A percentile compares a stretch with the other conserved stretches of the same genome.
phyloP scores from a whole-genome alignment of 2,888 invertebrate species.

The Nomada ferruginata region DNA sequence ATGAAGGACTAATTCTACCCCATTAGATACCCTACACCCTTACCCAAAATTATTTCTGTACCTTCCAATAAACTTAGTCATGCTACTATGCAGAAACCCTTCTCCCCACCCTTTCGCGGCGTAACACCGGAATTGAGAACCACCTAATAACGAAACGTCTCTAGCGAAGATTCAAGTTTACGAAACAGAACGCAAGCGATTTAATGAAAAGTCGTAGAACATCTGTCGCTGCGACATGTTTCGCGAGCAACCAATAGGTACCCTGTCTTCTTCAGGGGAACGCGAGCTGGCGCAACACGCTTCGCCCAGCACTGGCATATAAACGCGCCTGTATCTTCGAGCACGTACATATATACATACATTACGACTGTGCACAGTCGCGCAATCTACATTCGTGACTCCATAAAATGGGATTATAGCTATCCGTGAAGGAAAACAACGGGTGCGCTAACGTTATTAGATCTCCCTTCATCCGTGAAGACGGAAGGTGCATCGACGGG shows the following conservation, averaged over 20 bases:
- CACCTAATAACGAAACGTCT: background rate
- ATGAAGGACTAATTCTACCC: no score
- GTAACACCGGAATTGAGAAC: no score
- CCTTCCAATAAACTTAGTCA: no score
- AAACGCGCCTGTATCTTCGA: slow-evolving; percentile 18
- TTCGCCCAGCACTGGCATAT: slow-evolving; percentile 2
- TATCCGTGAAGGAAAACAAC: slow-evolving; percentile 69
- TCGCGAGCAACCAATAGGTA: slow-evolving; percentile 22
- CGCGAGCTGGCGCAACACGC: slow-evolving; percentile 2
- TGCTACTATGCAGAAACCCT: no score
- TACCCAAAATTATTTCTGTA: no score
- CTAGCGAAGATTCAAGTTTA: background rate
- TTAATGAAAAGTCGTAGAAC: slow-evolving; percentile 45
- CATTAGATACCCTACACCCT: no score
- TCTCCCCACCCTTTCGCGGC: no score
- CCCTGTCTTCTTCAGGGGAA: slow-evolving; percentile 12
- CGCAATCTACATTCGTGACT: slow-evolving; percentile 56
- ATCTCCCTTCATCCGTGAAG: slow-evolving; percentile 73
- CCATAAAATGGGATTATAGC: slow-evolving; percentile 67
- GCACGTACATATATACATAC: slow-evolving; percentile 7
- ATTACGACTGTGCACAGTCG: slow-evolving; percentile 30
- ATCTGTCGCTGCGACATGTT: slow-evolving; percentile 29
- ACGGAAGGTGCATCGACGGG: slow-evolving; percentile 43
- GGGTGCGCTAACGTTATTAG: slow-evolving; percentile 74
- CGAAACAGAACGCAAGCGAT: slow-evolving; percentile 14